Conservation (phyloP, 2,797 vertebrate species). For the Premnoplex brunnescens region DNA sequence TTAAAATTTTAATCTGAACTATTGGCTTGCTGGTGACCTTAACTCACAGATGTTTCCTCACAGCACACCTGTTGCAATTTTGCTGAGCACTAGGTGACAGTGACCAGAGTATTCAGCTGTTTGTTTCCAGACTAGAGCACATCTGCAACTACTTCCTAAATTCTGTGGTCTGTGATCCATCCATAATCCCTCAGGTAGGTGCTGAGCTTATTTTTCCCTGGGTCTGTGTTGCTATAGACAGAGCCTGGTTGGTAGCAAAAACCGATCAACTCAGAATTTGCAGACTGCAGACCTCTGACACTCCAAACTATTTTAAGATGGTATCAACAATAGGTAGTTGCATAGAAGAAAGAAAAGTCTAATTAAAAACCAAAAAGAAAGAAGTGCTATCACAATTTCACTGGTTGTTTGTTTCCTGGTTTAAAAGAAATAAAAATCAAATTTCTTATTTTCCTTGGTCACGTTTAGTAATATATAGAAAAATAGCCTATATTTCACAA, state of each 20-base stretch:
- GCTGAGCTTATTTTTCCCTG: not conserved
- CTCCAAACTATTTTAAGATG: not conserved
- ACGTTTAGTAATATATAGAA: not conserved
- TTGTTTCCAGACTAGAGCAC: not conserved
- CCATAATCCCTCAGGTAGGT: not conserved
- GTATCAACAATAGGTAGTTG: not conserved
- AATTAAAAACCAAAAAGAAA: not conserved
- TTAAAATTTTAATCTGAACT: not conserved
- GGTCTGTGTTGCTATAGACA: not conserved
- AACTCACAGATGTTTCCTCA: not conserved
- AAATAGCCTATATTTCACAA: not conserved
- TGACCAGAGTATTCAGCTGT: not conserved
- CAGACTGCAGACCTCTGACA: not conserved
- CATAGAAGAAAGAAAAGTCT: not conserved
- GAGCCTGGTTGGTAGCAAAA: not conserved
- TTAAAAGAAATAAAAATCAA: not conserved
- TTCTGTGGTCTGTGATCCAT: not conserved
- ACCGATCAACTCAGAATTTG: not conserved
- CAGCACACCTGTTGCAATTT: not conserved
- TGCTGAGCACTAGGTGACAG: not conserved
- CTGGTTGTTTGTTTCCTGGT: not conserved
- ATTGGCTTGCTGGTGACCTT: not conserved
- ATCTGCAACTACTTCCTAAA: not conserved
- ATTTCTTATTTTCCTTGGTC: not conserved
- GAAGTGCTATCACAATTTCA: not conserved